Evolutionary conservation across 2,797 vertebrate genomes (phyloP).

Genomic region (Catamblyrhynchus diadema): DNA sequence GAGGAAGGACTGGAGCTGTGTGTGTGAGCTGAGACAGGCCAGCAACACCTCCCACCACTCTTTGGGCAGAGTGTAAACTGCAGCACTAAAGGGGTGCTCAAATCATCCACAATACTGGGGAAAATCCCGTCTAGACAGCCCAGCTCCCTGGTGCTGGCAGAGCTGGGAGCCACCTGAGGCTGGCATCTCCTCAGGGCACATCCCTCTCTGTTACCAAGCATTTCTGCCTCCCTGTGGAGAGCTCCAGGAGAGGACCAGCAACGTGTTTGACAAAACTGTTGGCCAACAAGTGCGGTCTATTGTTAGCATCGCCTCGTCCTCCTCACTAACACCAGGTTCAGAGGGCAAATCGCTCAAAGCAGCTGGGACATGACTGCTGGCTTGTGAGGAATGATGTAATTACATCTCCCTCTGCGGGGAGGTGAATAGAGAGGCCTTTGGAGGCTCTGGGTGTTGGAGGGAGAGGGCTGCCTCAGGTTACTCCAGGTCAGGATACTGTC

Average conservation of each 20-base stretch:
- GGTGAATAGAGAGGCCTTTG: slow-evolving; percentile 52
- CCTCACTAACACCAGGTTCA: slow-evolving; percentile 51
- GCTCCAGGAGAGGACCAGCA: neutral
- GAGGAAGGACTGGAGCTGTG: neutral
- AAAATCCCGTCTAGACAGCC: neutral
- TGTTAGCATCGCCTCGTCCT: slow-evolving; percentile 15
- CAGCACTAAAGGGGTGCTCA: neutral
- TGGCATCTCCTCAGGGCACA: neutral
- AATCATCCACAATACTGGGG: neutral
- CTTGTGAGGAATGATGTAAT: slow-evolving; percentile 67
- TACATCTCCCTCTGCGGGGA: slow-evolving; percentile 63
- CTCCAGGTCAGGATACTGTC: slow-evolving; percentile 71
- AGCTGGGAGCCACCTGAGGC: neutral
- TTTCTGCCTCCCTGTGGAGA: slow-evolving; percentile 2
- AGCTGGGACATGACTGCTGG: slow-evolving; percentile 61
- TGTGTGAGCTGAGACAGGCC: neutral
- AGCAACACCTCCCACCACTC: neutral
- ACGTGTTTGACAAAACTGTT: neutral
- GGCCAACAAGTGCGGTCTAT: slow-evolving; percentile 54
- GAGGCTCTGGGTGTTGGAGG: neutral
- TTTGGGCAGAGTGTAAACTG: accelerated
- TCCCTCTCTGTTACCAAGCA: neutral
- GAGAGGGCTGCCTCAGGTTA: slow-evolving; percentile 69
- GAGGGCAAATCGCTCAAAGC: slow-evolving; percentile 66
- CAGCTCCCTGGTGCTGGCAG: neutral